phyloP scores from a whole-genome alignment of 2,113 vertebrate genomes.

The Onychorhynchus coronatus region DNA sequence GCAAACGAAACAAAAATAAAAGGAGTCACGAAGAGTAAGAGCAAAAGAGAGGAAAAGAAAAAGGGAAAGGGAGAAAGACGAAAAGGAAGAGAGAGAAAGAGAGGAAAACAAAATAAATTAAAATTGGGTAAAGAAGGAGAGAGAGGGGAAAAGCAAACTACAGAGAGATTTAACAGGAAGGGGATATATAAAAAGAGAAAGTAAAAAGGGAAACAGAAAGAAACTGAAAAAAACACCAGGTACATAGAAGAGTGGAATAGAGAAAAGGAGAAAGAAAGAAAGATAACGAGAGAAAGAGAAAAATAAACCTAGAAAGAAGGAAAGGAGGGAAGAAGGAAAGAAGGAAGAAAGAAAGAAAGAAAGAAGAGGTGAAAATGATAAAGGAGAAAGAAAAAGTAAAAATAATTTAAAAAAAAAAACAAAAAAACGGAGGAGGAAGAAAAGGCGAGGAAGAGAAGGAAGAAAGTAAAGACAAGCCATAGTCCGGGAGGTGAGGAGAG shows the following conservation, averaged over 20 bases:
- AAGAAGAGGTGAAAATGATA: not conserved
- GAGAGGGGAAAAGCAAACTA: not conserved
- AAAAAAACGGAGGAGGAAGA: not conserved
- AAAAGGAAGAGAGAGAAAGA: no score
- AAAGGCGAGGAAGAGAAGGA: not conserved
- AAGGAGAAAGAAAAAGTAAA: not conserved
- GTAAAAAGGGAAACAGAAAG: not conserved
- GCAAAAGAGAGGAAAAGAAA: not conserved
- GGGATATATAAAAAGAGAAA: not conserved
- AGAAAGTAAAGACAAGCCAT: not conserved
- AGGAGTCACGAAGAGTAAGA: not conserved
- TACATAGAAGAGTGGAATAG: not conserved
- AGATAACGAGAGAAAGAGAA: not conserved
- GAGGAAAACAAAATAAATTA: not conserved
- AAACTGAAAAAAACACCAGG: not conserved
- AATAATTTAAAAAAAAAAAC: not conserved
- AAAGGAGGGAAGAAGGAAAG: not conserved
- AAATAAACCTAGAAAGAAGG: not conserved
- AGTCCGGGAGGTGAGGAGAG: not conserved
- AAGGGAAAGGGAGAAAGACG: rapidly evolving
- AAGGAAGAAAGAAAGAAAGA: no score
- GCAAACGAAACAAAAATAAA: not conserved
- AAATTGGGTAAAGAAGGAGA: not conserved
- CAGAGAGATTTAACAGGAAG: not conserved
- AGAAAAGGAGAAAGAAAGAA: no score